A percentile compares a stretch with the other conserved stretches of the same genome.
phyloP scores from a whole-genome alignment of 2,888 invertebrate species.

The Himalopsyche kuldschensis region DNA sequence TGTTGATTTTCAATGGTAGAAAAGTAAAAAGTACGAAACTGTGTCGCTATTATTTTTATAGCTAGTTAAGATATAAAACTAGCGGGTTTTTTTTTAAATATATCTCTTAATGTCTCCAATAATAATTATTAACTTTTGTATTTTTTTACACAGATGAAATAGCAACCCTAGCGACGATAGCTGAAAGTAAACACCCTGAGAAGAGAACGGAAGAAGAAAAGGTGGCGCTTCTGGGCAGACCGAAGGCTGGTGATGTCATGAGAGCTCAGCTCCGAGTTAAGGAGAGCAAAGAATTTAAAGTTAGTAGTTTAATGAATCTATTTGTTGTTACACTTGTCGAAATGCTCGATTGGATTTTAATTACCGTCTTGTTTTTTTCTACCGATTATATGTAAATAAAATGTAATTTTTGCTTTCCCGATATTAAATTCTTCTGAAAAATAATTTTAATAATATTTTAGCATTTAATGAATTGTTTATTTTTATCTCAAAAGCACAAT shows the following conservation, averaged over 20 bases:
- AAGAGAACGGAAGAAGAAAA: slow-evolving; percentile 80
- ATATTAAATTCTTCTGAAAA: no score
- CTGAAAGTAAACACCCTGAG: slow-evolving; percentile 66
- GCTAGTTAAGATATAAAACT: no score
- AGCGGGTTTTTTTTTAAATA: no score
- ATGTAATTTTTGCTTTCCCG: no score
- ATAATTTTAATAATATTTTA: no score
- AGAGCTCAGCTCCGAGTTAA: slow-evolving; percentile 88
- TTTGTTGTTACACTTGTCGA: slow-evolving; percentile 45
- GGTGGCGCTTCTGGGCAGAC: slow-evolving; percentile 87
- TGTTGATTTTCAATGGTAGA: no score
- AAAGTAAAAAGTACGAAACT: no score
- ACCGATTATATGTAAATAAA: no score
- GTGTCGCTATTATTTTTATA: no score
- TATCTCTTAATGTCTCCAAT: no score
- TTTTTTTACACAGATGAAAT: slow-evolving; percentile 51
- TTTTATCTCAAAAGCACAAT: no score
- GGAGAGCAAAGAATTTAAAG: slow-evolving; percentile 99
- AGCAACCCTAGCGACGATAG: slow-evolving; percentile 65
- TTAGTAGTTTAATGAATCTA: slow-evolving; percentile 49
- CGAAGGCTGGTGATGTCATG: slow-evolving; percentile 85
- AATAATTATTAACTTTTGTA: background rate
- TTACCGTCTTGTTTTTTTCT: background rate
- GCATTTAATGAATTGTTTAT: no score
- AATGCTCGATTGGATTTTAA: background rate